These are phyloP conservation scores for Neoniphon sammara DNA, from an alignment of 2,797 vertebrate species.

Conservation along the genomic window DNA sequence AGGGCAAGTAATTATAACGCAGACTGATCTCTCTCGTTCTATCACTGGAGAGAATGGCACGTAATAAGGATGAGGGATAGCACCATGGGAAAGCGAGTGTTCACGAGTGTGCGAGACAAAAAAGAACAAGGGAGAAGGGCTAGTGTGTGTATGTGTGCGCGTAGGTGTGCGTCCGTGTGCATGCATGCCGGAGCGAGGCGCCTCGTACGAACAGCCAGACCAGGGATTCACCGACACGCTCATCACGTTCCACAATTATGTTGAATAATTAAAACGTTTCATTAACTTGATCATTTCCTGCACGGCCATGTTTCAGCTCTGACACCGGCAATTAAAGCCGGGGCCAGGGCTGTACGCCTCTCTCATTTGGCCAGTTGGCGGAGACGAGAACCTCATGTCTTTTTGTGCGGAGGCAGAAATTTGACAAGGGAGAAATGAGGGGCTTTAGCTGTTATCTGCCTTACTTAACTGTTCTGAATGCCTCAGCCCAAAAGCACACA, in stretches of 20 bases:
- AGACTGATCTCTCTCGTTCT: slow-evolving; percentile 61
- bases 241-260: slow-evolving; percentile 72
- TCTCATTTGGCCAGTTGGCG: slow-evolving; percentile 33
- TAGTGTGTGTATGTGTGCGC: slow-evolving; percentile 8
- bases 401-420: slow-evolving; percentile 46
- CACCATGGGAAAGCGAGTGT: slow-evolving; percentile 54
- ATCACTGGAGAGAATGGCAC: slow-evolving; percentile 48
- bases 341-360: slow-evolving; percentile 40
- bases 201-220: slow-evolving; percentile 44
- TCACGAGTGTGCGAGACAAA: slow-evolving; percentile 59
- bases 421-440: slow-evolving; percentile 53
- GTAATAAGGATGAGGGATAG: slow-evolving; percentile 63
- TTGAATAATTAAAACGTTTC: slow-evolving; percentile 81
- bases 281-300: slow-evolving; percentile 79
- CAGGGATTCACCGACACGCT: slow-evolving; percentile 71
- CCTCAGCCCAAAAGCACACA: slow-evolving; percentile 49
- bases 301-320: slow-evolving; percentile 68
- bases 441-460: slow-evolving; percentile 61
- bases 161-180: slow-evolving; percentile 1
- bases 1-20: slow-evolving; percentile 77
- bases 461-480: slow-evolving; percentile 66
- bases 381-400: slow-evolving; percentile 52
- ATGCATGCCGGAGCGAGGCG: slow-evolving; percentile 29
- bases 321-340: slow-evolving; percentile 66
- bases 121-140: slow-evolving; percentile 15